Conservation (phyloP, 2,888 invertebrate species). For the Andrena bucephala region DNA sequence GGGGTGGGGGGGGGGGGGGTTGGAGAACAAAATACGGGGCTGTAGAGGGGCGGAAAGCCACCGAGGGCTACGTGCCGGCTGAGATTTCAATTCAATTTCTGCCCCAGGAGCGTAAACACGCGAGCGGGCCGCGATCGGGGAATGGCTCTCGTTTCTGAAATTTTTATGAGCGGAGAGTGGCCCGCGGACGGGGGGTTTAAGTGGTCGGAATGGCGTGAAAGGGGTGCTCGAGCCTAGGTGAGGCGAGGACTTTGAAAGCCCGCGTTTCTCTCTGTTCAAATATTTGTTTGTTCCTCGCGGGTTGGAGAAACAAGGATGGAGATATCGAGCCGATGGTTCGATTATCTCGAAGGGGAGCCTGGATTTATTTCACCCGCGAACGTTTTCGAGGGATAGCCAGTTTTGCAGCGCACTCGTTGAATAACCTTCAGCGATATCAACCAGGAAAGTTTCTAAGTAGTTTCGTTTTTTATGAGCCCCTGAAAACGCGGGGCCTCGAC, state of each 20-base stretch:
- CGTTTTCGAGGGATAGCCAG: constrained; percentile 1
- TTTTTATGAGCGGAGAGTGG: constrained; percentile 39
- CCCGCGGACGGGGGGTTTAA: not conserved
- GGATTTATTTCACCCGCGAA: not conserved
- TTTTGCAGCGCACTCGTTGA: not conserved
- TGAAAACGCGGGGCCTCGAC: not conserved
- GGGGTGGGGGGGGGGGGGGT: not conserved
- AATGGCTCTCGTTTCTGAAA: constrained; percentile 34
- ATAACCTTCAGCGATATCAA: not conserved
- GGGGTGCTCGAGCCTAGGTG: not conserved
- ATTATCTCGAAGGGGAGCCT: not conserved
- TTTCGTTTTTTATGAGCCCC: no score
- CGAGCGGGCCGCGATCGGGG: constrained; percentile 19
- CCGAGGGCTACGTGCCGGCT: constrained; percentile 24
- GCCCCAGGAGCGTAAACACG: constrained; percentile 30
- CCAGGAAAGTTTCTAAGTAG: not conserved
- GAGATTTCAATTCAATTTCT: constrained; percentile 66
- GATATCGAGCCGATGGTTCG: constrained; percentile 12
- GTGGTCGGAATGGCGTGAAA: constrained; percentile 14
- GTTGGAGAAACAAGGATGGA: not conserved
- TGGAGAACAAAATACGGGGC: constrained; percentile 37
- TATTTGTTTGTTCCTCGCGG: constrained; percentile 34
- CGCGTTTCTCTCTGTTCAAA: constrained; percentile 25
- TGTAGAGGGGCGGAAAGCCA: constrained; percentile 14
- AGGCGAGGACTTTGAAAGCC: not conserved